Conservation (phyloP, 2,113 vertebrate genomes). For the Tiliqua scincoides region DNA sequence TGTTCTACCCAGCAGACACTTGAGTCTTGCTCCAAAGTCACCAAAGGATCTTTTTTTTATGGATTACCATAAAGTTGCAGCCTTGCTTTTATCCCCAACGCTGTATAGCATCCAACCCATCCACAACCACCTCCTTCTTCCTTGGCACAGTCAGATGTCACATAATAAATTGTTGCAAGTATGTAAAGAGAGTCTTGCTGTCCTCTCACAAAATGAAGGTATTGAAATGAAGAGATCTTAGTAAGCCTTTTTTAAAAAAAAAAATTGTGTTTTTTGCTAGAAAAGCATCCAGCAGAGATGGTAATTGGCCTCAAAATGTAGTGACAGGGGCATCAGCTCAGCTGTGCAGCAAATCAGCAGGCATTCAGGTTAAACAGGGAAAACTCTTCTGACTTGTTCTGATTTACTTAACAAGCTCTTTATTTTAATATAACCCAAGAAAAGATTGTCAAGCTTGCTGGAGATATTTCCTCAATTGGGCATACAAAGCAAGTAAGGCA, state of each 20-base stretch:
- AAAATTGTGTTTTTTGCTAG: neutral
- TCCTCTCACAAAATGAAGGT: neutral
- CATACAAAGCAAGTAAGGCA: neutral
- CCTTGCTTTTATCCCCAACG: neutral
- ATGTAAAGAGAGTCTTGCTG: neutral
- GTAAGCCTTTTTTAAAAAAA: neutral
- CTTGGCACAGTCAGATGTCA: too few relatives aligned
- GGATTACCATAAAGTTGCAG: neutral
- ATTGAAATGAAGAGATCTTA: neutral
- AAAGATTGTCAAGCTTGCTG: neutral
- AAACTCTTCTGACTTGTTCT: neutral
- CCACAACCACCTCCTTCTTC: neutral
- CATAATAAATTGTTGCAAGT: neutral
- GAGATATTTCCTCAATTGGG: accelerated
- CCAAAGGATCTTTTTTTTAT: neutral
- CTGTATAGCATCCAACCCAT: neutral
- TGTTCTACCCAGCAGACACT: neutral
- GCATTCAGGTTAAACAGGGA: neutral
- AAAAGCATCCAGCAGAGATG: constrained; percentile 12
- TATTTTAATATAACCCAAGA: neutral
- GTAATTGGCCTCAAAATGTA: constrained; percentile 18
- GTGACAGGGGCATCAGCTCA: neutral
- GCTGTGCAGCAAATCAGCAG: constrained; percentile 3
- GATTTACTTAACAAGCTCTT: constrained; percentile 1
- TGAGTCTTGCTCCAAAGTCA: neutral